phyloP scores from a whole-genome alignment of 2,888 invertebrate species.

The Invenusta paracnida region DNA sequence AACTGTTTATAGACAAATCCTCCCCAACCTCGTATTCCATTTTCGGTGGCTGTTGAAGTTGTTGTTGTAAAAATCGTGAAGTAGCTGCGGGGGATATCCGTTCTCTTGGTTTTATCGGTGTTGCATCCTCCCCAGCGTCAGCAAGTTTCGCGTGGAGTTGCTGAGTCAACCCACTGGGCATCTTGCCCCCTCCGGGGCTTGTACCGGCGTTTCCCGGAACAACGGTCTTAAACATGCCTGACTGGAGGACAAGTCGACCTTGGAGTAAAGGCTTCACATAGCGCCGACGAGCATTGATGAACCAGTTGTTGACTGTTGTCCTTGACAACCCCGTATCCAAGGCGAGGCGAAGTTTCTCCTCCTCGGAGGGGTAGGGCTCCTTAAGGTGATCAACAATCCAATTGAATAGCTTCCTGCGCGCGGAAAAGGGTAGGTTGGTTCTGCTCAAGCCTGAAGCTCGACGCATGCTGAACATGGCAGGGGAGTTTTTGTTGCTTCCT shows the following conservation, averaged over 20 bases:
- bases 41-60: too few species aligned
- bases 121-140: background rate
- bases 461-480: conserved; percentile 30
- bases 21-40: background rate
- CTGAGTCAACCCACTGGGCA: too few species aligned
- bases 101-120: background rate
- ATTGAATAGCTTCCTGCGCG: conserved; percentile 44
- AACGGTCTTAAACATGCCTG: conserved; percentile 36
- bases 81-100: background rate
- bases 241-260: conserved; percentile 39
- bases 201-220: conserved; percentile 2
- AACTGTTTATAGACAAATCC: background rate
- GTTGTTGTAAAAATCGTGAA: too few species aligned
- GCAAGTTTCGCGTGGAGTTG: too few species aligned
- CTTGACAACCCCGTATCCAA: conserved; percentile 42
- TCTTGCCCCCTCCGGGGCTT: background rate
- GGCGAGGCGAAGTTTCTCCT: conserved; percentile 43
- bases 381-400: conserved; percentile 42
- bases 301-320: conserved; percentile 46
- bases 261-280: conserved; percentile 44
- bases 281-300: conserved; percentile 45
- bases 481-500: background rate
- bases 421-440: conserved; percentile 44
- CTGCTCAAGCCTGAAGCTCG: conserved; percentile 40
- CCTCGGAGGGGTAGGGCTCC: conserved; percentile 45